A percentile compares a stretch with the other conserved stretches of the same genome.
Conservation (phyloP, 2,113 vertebrate genomes). For the Chitala chitala region DNA sequence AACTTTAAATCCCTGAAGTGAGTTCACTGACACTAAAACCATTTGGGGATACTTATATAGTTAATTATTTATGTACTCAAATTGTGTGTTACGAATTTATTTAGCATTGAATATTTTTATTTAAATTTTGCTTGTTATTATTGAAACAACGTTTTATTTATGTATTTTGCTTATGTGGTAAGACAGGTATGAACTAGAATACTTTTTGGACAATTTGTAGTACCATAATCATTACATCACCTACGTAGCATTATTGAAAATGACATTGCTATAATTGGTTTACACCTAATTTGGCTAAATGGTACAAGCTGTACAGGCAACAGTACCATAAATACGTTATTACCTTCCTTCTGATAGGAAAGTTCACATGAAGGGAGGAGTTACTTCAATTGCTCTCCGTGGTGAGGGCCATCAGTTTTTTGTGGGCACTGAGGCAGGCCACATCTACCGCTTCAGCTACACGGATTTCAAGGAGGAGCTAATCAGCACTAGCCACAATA, state of each 20-base stretch:
- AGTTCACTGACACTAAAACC: constrained; percentile 36
- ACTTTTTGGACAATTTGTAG: background rate
- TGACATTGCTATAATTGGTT: background rate
- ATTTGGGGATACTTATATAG: background rate
- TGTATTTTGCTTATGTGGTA: too few relatives aligned
- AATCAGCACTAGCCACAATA: constrained; percentile 66
- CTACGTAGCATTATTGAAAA: too few relatives aligned
- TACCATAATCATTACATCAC: too few relatives aligned
- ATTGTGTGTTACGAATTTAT: too few relatives aligned
- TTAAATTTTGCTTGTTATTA: too few relatives aligned
- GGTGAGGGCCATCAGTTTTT: constrained; percentile 74
- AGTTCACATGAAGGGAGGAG: constrained; percentile 67
- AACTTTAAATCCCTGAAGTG: constrained; percentile 76
- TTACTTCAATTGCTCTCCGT: constrained; percentile 72
- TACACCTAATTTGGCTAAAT: too few relatives aligned
- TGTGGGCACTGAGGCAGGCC: constrained; percentile 68
- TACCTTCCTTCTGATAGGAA: constrained; percentile 53
- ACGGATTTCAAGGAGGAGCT: constrained; percentile 73
- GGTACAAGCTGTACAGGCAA: background rate
- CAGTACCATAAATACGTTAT: background rate
- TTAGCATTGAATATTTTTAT: too few relatives aligned
- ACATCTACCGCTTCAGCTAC: constrained; percentile 67
- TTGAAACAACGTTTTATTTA: too few relatives aligned
- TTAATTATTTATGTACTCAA: background rate
- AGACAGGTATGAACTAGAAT: background rate